A percentile compares a stretch with the other conserved stretches of the same genome.
Evolutionary conservation across 2,888 invertebrate species (phyloP).

Genomic region (Diarsia dahlii): DNA sequence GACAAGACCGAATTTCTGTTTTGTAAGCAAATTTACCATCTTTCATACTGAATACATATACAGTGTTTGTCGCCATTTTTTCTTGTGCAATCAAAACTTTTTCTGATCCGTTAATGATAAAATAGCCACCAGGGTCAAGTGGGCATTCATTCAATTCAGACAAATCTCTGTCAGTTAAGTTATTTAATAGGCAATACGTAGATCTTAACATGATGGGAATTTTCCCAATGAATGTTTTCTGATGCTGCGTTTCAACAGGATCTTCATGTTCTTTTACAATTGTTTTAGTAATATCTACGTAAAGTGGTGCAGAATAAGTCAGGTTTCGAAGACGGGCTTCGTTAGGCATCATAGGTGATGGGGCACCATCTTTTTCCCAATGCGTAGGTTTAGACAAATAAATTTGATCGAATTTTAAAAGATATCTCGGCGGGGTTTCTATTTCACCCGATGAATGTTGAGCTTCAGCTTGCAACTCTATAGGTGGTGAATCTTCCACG

Average conservation of each 20-base stretch:
- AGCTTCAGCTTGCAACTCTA: conserved; percentile 99
- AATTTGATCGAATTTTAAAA: conserved; percentile 99
- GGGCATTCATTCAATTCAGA: conserved; percentile 99
- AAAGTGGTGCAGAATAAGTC: conserved; percentile 99
- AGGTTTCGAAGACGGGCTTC: conserved; percentile 99
- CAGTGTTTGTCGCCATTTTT: conserved; percentile 99
- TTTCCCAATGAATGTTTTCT: conserved; percentile 95
- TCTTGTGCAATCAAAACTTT: conserved; percentile 99
- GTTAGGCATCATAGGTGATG: conserved; percentile 99
- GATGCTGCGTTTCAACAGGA: conserved; percentile 95
- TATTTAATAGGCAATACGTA: conserved; percentile 98
- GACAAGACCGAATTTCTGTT: conserved; percentile 97
- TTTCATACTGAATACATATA: conserved; percentile 99
- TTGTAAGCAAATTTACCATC: conserved; percentile 99
- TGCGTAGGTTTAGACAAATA: conserved; percentile 99
- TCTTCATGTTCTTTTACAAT: conserved; percentile 97
- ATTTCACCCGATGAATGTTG: conserved; percentile 98
- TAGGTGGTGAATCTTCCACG: conserved; percentile 99
- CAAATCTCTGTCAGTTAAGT: conserved; percentile 99
- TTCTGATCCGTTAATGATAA: conserved; percentile 99
- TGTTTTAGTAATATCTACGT: conserved; percentile 99
- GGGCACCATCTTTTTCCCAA: conserved; percentile 99
- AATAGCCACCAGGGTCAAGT: conserved; percentile 99
- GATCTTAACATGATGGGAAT: conserved; percentile 99
- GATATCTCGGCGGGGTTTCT: conserved; percentile 97